Base-by-base conservation (phyloP, 2,797 vertebrate genomes). In the Gymnothorax reevesii region DNA sequence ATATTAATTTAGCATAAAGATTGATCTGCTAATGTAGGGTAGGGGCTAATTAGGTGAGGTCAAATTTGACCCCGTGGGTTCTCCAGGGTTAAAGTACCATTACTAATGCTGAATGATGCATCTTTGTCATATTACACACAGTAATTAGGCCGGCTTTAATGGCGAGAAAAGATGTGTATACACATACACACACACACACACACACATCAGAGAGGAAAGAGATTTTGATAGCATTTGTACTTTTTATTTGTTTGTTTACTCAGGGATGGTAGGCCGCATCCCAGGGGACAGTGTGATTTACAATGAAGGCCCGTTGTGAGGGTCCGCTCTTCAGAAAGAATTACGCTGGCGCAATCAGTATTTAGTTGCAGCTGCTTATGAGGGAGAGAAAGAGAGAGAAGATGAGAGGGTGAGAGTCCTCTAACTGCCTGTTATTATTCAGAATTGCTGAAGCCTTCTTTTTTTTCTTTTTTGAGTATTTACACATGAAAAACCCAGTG, bases 401-500 rank as follows among this genome's bases (percentile, higher is more conserved):
- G 83, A 17, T 42, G 83, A 49, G 33, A 9, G 73, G 20, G 12
- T 5, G 73, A 52, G 25, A 13, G 27, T 12, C 64, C 73, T 71
- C 27, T 84, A 20, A 7, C 52, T 15, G 86, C 57, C 55, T 87
- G 79, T 87, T 87, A 73, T 84, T 77, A 82, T 57, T 20, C 69
- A 49, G 57, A 13, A 83, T 83, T 87, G 82, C 84, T 69, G 57
- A 77, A 69, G 27, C 59, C 62, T 62, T 84, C 83, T 42, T 54
- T 69, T 85, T 85, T 60, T 79, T 79, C 4, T 33, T 73, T 27
- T 13, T 22, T 54, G 6, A 71, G 49, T 84, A 84, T 84, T 84
- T 73, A 84, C 64, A 84, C 84, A 84, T 84, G 82, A 87, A 60
- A 85, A 87, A 79, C 82, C 69, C 60, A 8, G 64, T 52, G 52